Conservation (phyloP, 1,140 invertebrate species). For the Halyomorpha halys region DNA sequence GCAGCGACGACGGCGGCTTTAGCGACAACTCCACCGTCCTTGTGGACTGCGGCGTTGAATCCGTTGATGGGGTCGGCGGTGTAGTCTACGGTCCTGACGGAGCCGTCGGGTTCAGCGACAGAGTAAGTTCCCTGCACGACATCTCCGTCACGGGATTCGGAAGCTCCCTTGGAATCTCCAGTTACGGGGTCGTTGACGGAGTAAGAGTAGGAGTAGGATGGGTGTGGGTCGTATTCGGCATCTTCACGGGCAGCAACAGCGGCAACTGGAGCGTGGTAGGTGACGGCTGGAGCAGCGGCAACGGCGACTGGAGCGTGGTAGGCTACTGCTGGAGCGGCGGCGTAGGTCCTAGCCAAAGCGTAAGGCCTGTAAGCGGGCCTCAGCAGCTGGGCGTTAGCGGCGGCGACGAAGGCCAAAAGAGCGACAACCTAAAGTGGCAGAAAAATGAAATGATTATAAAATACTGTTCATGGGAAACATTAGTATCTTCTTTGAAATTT, state of each 20-base stretch:
- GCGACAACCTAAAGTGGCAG: too few species aligned
- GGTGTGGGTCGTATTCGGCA: conserved; percentile 31
- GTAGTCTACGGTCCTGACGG: conserved; percentile 43
- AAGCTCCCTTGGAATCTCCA: conserved; percentile 41
- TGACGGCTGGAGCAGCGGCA: not conserved
- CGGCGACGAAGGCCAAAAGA: too few species aligned
- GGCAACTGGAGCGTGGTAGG: not conserved
- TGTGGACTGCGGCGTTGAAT: conserved; percentile 36
- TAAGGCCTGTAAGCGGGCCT: too few species aligned
- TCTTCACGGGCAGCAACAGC: conserved; percentile 9
- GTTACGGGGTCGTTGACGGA: conserved; percentile 40
- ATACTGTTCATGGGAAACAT: too few species aligned
- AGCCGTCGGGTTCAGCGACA: conserved; percentile 39
- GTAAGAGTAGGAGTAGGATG: conserved; percentile 37
- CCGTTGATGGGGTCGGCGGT: conserved; percentile 39
- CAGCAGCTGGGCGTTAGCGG: too few species aligned
- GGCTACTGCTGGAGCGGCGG: not conserved
- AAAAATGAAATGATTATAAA: too few species aligned
- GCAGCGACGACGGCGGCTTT: not conserved
- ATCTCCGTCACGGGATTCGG: conserved; percentile 40
- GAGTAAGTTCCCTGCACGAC: conserved; percentile 41
- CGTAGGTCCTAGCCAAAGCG: too few species aligned
- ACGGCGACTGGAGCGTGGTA: conserved; percentile 1
- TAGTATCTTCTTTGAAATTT: too few species aligned
- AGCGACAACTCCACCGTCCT: conserved; percentile 35